Evolutionary conservation across 1,140 invertebrate genomes (phyloP).

Genomic region (Antheraea mylitta): DNA sequence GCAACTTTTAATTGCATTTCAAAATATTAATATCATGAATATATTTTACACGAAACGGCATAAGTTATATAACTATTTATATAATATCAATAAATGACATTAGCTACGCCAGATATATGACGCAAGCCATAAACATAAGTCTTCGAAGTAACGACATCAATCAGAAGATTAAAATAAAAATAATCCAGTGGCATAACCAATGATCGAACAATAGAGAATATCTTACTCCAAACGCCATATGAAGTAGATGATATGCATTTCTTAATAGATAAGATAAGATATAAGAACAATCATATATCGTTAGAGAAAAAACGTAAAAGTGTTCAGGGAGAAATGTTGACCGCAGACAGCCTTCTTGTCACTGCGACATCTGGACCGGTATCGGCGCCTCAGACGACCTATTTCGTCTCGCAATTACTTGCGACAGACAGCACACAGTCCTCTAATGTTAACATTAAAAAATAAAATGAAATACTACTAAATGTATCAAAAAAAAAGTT

Average conservation of each 20-base stretch:
- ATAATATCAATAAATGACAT: too few species aligned
- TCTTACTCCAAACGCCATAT: not conserved
- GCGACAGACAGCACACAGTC: not conserved
- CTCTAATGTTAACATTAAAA: not conserved
- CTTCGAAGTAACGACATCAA: too few species aligned
- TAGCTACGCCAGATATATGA: too few species aligned
- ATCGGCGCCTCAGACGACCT: not conserved
- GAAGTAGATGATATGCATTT: not conserved
- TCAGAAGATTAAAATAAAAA: too few species aligned
- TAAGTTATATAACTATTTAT: too few species aligned
- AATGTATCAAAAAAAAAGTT: too few species aligned
- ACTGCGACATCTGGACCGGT: conserved; percentile 3
- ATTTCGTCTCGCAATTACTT: not conserved
- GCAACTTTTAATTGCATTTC: too few species aligned
- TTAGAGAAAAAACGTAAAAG: not conserved
- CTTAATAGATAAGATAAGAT: not conserved
- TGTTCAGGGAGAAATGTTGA: not conserved
- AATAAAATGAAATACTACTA: not conserved
- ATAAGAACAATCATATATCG: not conserved
- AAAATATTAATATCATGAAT: too few species aligned
- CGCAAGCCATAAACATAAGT: too few species aligned
- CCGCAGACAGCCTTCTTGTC: conserved; percentile 1
- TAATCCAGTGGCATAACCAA: too few species aligned
- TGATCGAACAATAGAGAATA: too few species aligned
- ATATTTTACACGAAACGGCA: too few species aligned